Percentiles rank a stretch among this genome's conserved stretches.
Conservation (phyloP, 2,113 vertebrate species). For the Onychostoma macrolepis region DNA sequence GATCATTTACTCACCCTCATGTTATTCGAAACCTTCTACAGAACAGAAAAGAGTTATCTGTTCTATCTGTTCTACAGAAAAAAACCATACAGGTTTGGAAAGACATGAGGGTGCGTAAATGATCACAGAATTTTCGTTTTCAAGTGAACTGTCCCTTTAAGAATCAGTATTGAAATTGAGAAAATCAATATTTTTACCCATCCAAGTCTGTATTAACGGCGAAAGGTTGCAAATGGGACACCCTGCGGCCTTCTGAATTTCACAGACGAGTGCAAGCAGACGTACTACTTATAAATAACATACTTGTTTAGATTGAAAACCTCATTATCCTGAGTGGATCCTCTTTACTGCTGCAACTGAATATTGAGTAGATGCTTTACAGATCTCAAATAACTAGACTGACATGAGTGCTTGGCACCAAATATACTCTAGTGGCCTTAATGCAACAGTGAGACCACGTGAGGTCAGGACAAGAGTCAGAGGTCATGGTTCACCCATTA, state of each 20-base stretch:
- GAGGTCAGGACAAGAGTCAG: constrained; percentile 71
- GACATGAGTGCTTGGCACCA: constrained; percentile 47
- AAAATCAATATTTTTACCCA: background rate
- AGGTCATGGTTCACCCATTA: constrained; percentile 72
- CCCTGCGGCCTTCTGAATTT: background rate
- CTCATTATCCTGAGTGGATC: constrained; percentile 49
- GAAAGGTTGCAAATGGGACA: background rate
- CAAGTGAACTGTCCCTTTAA: background rate
- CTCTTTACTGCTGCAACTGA: constrained; percentile 31
- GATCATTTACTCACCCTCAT: background rate
- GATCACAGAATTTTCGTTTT: background rate
- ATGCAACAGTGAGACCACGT: constrained; percentile 48
- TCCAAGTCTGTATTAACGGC: background rate
- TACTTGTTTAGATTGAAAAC: constrained; percentile 37
- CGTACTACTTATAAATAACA: constrained; percentile 21
- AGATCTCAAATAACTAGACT: constrained; percentile 49
- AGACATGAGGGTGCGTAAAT: no score
- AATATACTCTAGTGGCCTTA: constrained; percentile 46
- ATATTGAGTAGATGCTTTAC: constrained; percentile 39
- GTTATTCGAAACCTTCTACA: no score
- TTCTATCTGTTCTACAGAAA: no score
- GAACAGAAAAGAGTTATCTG: no score
- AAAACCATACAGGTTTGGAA: no score
- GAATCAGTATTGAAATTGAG: background rate
- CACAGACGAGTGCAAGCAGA: background rate